Conservation (phyloP, 53 echinoderm and acorn worm genomes). For the Arbacia lixula region DNA sequence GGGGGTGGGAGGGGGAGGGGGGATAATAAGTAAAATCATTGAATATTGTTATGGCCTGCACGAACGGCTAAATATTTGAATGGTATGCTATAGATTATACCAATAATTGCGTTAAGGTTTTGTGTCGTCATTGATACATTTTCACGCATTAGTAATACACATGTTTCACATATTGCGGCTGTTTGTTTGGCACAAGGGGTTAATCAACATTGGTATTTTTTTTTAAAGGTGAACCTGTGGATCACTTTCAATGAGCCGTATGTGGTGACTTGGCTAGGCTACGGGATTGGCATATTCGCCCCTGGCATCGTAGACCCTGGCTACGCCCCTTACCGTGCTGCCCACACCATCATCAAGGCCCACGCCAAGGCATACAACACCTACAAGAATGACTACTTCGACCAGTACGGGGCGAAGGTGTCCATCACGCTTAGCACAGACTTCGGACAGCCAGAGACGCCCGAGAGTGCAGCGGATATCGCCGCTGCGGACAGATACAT, state of each 20-base stretch:
- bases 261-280: constrained; percentile 72
- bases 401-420: constrained; percentile 41
- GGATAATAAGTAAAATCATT: no score
- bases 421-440: constrained; percentile 85
- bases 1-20: no score
- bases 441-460: constrained; percentile 68
- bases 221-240: constrained; percentile 81
- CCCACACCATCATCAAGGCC: constrained; percentile 77
- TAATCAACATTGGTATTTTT: no score
- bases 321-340: constrained; percentile 53
- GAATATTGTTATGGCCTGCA: no score
- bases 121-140: no score
- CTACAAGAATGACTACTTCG: constrained; percentile 60
- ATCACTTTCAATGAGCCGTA: constrained; percentile 92
- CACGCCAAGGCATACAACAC: constrained; percentile 78
- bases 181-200: no score
- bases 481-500: constrained; percentile 74
- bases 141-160: no score
- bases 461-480: constrained; percentile 29
- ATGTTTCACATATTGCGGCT: no score
- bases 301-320: constrained; percentile 70
- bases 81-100: no score
- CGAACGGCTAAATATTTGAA: no score
- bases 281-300: constrained; percentile 73
- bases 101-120: no score